These are phyloP conservation scores for Trialeurodes vaporariorum DNA, from an alignment of 1,140 invertebrate species.

Conservation along the genomic window DNA sequence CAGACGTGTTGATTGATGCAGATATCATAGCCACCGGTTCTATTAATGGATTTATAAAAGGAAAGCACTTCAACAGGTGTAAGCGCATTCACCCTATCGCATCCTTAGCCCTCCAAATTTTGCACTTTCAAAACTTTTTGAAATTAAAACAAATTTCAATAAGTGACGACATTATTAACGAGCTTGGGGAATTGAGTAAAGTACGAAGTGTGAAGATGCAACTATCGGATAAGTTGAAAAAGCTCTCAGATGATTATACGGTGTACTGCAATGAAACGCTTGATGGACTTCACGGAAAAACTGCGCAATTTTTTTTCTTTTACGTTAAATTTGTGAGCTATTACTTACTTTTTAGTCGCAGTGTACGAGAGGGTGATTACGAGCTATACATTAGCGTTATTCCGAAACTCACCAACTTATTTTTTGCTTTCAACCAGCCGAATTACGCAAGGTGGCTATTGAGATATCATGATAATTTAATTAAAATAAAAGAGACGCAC, in stretches of 20 bases:
- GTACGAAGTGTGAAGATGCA: too few species aligned
- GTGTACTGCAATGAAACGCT: too few species aligned
- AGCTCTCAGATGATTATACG: too few species aligned
- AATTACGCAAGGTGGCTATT: slow-evolving; percentile 29
- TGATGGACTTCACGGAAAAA: slow-evolving; percentile 28
- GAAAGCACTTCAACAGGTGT: slow-evolving; percentile 38
- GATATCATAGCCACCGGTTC: slow-evolving; percentile 36
- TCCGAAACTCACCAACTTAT: slow-evolving; percentile 25
- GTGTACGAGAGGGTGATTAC: slow-evolving; percentile 25
- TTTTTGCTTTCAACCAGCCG: slow-evolving; percentile 29
- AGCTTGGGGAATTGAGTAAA: too few species aligned
- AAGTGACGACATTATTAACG: too few species aligned
- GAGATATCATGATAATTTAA: slow-evolving; percentile 14
- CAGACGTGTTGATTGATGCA: slow-evolving; percentile 33
- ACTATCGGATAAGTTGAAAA: too few species aligned
- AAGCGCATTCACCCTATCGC: slow-evolving; percentile 38
- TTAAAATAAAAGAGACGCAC: slow-evolving; percentile 15
- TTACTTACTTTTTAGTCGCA: slow-evolving; percentile 23
- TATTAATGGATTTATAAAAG: slow-evolving; percentile 34
- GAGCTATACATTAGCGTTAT: slow-evolving; percentile 25
- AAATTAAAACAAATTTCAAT: too few species aligned
- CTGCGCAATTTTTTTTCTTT: slow-evolving; percentile 25
- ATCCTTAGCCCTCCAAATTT: too few species aligned
- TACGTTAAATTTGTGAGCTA: too few species aligned
- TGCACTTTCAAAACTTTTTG: too few species aligned